Base-by-base conservation (phyloP, 1,140 invertebrate species). In the Danaus plexippus region DNA sequence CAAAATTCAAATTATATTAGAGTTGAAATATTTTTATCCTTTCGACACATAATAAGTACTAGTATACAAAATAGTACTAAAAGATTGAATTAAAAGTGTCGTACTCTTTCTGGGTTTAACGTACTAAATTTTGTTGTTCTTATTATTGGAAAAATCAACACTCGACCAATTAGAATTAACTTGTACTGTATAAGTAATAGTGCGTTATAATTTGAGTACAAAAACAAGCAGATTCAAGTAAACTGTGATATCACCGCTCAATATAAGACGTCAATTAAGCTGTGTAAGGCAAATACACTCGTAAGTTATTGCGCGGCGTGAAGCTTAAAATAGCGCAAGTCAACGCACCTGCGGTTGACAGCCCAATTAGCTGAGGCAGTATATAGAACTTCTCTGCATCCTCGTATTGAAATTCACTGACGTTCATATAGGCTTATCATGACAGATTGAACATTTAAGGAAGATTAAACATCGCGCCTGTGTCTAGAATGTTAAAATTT, bases 321-420 rank as follows among this genome's bases (percentile, higher is more conserved):
- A 32, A 32, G 57, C 64, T 59, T 58, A 63, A 47, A 61, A 54
- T 51, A 58, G 47, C 54, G 53, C 58, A 53, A 63, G 47, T 63
- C 58, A 52, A 61, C 69, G 64, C 77, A 80, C 71, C 77, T 80
- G 75, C 64, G 75, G 68, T 68, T 78, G 77, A 75, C 73, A 79
- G 69, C 52, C 66, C 66, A 69, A 78, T 80, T 78, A 76, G 71
- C 73, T 77, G 60, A 57, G 67, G 63, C 43, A 60, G 54, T 55
- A 41, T 42, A 18, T 40, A 59, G 43, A 42, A 51, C 48, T 55
- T 44, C 18, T 53, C 49, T 60, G 48, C 48, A 51, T 55, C 53
- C 53, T 51, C 45, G 47, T 56, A 59, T 59, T 50, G 57, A 41
- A 41, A 50, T 59, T 54, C 52, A 59, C 41, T 55, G 47, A 55